Conservation (phyloP, 2,113 vertebrate genomes). For the Hippocampus barbouri region DNA sequence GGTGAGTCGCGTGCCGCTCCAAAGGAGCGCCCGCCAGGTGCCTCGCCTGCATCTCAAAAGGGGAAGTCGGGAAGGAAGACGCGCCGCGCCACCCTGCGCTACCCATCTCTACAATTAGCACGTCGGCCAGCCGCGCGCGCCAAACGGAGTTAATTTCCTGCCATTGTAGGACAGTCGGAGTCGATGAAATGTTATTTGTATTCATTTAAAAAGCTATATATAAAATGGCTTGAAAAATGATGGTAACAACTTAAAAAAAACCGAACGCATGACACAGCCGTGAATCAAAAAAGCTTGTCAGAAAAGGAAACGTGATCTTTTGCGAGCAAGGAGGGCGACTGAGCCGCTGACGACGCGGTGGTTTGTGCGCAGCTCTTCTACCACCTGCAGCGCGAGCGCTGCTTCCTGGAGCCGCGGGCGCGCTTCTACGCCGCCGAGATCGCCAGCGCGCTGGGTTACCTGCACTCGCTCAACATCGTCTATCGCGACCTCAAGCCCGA, state of each 20-base stretch:
- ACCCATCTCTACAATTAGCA: constrained; percentile 51
- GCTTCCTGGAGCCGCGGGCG: constrained; percentile 93
- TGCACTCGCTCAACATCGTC: constrained; percentile 96
- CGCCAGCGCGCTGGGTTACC: constrained; percentile 93
- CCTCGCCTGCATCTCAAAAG: background rate
- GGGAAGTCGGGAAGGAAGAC: constrained; percentile 55
- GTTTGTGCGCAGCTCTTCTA: constrained; percentile 83
- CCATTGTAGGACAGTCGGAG: constrained; percentile 64
- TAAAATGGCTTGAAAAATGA: too few species aligned
- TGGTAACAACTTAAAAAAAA: too few species aligned
- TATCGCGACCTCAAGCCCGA: constrained; percentile 98
- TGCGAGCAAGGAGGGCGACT: too few species aligned
- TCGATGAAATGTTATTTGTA: constrained; percentile 50
- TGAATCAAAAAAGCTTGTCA: too few species aligned
- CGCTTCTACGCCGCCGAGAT: constrained; percentile 97
- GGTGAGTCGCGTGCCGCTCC: constrained; percentile 70
- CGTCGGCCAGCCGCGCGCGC: constrained; percentile 53
- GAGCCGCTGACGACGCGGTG: too few species aligned
- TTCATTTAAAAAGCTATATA: too few species aligned
- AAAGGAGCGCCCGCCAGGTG: too few species aligned
- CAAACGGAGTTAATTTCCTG: constrained; percentile 69
- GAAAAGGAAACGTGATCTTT: too few species aligned
- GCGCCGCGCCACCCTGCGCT: constrained; percentile 61
- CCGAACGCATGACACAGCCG: too few species aligned
- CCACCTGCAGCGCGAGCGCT: constrained; percentile 95